Base-by-base conservation (phyloP, 2,797 vertebrate genomes). In the Calcarius lapponicus region DNA sequence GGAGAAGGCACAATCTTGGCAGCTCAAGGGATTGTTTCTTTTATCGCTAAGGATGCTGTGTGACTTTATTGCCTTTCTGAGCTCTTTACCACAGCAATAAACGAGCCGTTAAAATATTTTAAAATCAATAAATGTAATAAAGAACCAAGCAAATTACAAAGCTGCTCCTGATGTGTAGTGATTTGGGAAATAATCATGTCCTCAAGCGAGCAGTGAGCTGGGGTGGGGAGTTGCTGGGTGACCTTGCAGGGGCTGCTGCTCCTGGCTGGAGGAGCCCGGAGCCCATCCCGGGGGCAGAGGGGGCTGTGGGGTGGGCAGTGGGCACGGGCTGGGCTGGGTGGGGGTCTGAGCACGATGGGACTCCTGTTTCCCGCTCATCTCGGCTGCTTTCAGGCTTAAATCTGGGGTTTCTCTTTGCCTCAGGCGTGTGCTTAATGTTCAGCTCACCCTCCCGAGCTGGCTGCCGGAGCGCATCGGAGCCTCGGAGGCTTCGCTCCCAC, bases 71-170 rank as follows among this genome's bases (percentile, higher is more conserved):
- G 95, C 90, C 70, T 91, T 90, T 88, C 82, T 11, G 40, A 93
- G 94, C 90, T 90, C 93, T 95, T 96, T 96, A 97, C 93, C 88
- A 45, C 65, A 58, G 91, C 90, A 79, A 97, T 93, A 96, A 94
- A 93, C 0, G 62, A 95, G 62, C 76, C 13, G n/a, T 92, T 96
- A 96, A 94, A 95, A 93, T 94, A 93, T 95, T 93, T 94, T 90
- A 94, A 96, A 96, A 96, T 96, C 96, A 91, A 94, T 96, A 94
- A 89, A 80, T 71, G 87, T 74, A 95, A 93, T 96, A 96, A 95
- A 94, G 91, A 95, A 76, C 67, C 29, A 80, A 74, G 89, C 45
- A 88, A 94, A 93, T 92, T 91, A 92, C 83, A 75, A 93, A 95
- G 76, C 62, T 0, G 9, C 65, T 86, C 62, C 70, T 65, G 83